These are phyloP conservation scores for Toxostoma redivivum DNA, from an alignment of 2,113 vertebrate species.

Conservation along the genomic window DNA sequence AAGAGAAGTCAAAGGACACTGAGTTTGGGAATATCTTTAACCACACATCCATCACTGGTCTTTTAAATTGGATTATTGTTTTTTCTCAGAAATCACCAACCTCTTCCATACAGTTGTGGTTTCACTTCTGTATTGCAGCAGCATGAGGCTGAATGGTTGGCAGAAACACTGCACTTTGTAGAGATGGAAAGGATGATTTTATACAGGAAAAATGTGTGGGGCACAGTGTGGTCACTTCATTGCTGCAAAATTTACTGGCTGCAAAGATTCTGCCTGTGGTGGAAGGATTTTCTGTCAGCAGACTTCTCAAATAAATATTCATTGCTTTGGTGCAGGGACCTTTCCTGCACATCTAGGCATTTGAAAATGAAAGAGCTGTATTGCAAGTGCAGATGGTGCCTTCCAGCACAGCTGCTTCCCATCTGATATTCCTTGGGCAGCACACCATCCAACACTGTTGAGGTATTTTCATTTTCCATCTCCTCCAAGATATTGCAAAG, in stretches of 20 bases:
- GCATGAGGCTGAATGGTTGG: background rate
- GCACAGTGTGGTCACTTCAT: background rate
- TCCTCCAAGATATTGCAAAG: background rate
- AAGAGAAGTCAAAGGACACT: background rate
- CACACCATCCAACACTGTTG: background rate
- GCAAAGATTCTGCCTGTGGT: background rate
- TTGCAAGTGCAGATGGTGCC: background rate
- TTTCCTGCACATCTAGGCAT: background rate
- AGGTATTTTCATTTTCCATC: background rate
- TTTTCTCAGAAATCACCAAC: slow-evolving; percentile 19
- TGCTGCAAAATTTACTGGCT: background rate
- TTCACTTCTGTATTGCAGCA: background rate
- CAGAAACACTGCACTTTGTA: background rate
- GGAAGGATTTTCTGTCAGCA: background rate
- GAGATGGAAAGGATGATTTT: background rate
- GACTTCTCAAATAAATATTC: background rate
- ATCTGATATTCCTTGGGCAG: background rate
- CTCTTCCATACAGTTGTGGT: background rate
- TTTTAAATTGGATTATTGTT: background rate
- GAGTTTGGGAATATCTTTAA: slow-evolving; percentile 18
- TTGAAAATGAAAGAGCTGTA: background rate
- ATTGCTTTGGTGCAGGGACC: background rate
- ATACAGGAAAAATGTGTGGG: background rate
- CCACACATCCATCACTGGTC: background rate
- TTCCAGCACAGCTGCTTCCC: background rate